phyloP scores from a whole-genome alignment of 1,140 invertebrate species.

The Araneus ventricosus region DNA sequence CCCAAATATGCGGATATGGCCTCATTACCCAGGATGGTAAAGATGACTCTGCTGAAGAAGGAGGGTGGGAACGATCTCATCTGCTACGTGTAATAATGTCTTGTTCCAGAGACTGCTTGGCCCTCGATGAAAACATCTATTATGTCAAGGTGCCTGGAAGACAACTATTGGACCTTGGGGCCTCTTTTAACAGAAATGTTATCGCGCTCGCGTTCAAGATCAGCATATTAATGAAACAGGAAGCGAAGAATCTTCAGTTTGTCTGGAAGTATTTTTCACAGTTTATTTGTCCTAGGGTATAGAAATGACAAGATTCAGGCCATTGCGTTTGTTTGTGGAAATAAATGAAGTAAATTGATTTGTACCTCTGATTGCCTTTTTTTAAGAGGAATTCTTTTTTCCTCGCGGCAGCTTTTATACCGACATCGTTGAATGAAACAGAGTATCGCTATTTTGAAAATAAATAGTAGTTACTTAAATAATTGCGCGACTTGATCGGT shows the following conservation, averaged over 20 bases:
- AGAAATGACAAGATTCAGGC: slow-evolving; percentile 32
- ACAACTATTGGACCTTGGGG: not conserved
- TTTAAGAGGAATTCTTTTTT: not conserved
- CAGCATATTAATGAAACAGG: slow-evolving; percentile 39
- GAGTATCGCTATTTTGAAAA: too few species aligned
- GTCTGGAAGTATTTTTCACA: not conserved
- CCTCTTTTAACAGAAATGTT: not conserved
- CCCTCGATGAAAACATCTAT: slow-evolving; percentile 43
- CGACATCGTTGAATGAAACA: too few species aligned
- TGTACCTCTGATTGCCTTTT: not conserved
- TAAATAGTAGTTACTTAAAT: too few species aligned
- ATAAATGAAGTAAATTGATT: slow-evolving; percentile 32
- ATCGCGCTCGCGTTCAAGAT: slow-evolving; percentile 22
- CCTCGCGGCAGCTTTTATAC: not conserved
- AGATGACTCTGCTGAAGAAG: slow-evolving; percentile 6
- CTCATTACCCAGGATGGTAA: slow-evolving; percentile 62
- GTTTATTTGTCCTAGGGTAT: not conserved
- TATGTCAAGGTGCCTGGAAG: slow-evolving; percentile 28
- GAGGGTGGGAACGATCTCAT: slow-evolving; percentile 50
- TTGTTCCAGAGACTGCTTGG: slow-evolving; percentile 49
- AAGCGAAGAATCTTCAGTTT: not conserved
- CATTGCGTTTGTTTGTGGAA: slow-evolving; percentile 7
- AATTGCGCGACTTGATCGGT: too few species aligned
- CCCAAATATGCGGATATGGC: slow-evolving; percentile 73
- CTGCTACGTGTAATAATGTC: slow-evolving; percentile 23